phyloP scores from a whole-genome alignment of 2,797 vertebrate species.

The Neostethus bicornis region DNA sequence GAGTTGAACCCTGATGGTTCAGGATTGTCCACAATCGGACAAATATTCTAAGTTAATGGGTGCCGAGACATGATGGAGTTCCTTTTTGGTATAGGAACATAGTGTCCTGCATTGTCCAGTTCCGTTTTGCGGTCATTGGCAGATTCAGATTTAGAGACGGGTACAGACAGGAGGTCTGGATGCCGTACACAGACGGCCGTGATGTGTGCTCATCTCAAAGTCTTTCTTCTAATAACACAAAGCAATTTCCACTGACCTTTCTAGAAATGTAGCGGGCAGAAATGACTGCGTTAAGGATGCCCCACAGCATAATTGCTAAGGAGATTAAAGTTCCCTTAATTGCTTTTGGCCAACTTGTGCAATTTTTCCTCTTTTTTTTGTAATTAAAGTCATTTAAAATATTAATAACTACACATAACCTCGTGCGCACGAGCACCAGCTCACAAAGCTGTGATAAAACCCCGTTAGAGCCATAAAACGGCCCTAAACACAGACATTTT shows the following conservation, averaged over 20 bases:
- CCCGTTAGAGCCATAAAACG: conserved; percentile 10
- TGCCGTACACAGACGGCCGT: conserved; percentile 68
- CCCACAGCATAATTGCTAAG: conserved; percentile 95
- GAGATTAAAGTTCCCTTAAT: conserved; percentile 96
- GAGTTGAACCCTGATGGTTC: too few relatives aligned
- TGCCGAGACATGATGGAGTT: conserved; percentile 39
- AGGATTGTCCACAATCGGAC: too few relatives aligned
- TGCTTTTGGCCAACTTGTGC: conserved; percentile 94
- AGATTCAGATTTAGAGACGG: conserved; percentile 42
- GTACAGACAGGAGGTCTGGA: conserved; percentile 45
- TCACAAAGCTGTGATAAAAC: conserved; percentile 19
- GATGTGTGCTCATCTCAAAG: conserved; percentile 68
- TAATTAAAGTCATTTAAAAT: conserved; percentile 98
- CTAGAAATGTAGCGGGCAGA: conserved; percentile 83
- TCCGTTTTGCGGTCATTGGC: conserved; percentile 35
- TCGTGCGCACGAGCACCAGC: conserved; percentile 14
- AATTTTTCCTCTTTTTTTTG: conserved; percentile 91
- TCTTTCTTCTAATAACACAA: conserved; percentile 87
- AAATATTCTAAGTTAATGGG: too few relatives aligned
- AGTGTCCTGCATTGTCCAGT: too few relatives aligned
- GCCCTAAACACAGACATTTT: conserved; percentile 36
- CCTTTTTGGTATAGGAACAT: too few relatives aligned
- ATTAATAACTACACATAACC: conserved; percentile 86
- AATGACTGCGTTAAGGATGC: conserved; percentile 90
- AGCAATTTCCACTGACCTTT: conserved; percentile 90